Percentiles rank a stretch among this genome's conserved stretches.
Evolutionary conservation across 2,888 invertebrate species (phyloP).

Genomic region (Siphlonurus alternatus): DNA sequence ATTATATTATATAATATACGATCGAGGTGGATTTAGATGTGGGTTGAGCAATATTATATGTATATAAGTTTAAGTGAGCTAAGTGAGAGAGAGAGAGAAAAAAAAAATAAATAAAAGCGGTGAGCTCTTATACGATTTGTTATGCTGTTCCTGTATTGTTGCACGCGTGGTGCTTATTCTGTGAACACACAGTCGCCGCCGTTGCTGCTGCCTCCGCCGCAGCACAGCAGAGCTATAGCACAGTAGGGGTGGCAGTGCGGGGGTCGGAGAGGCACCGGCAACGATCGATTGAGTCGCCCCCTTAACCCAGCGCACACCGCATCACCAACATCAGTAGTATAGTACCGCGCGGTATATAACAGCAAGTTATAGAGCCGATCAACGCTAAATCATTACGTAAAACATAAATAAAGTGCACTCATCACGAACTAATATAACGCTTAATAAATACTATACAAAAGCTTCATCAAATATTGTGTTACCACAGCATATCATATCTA

Average conservation of each 20-base stretch:
- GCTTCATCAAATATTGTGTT: too few relatives aligned
- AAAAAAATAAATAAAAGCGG: too few relatives aligned
- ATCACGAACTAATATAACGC: background rate
- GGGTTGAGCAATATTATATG: too few relatives aligned
- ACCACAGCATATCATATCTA: too few relatives aligned
- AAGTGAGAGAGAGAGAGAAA: background rate
- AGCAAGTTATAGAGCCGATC: background rate
- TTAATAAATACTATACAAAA: too few relatives aligned
- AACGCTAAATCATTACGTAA: background rate
- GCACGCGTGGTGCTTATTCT: background rate
- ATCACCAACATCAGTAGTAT: background rate
- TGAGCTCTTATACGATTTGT: background rate
- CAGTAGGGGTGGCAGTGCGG: background rate
- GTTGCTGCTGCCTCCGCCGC: background rate
- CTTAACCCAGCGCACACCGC: background rate
- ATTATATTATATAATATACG: too few relatives aligned
- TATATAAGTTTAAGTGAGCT: too few relatives aligned
- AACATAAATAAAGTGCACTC: background rate
- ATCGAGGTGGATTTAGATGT: too few relatives aligned
- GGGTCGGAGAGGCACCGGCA: background rate
- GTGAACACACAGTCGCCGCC: too few relatives aligned
- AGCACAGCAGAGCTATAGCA: background rate
- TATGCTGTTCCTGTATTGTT: background rate
- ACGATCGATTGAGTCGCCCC: background rate
- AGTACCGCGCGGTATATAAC: background rate